Evolutionary conservation across 2,797 vertebrate genomes (phyloP).

Genomic region (Valencia hispanica): DNA sequence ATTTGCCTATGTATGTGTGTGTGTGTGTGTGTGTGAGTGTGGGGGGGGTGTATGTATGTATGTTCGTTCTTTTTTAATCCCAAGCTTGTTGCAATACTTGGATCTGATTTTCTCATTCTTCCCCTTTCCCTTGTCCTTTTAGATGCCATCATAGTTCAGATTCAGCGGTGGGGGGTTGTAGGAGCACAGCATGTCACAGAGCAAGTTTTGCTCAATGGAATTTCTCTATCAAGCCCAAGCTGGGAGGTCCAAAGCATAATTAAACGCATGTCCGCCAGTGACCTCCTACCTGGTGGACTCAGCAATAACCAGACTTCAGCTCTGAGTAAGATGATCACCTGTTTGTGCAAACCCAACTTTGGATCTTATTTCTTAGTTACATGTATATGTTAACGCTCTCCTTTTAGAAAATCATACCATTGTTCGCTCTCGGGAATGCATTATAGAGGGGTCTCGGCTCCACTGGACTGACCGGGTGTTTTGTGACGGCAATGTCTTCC

Average conservation of each 20-base stretch:
- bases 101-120: not conserved
- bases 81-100: not conserved
- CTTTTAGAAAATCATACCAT: conserved; percentile 59
- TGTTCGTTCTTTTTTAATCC: not conserved
- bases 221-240: conserved; percentile 22
- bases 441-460: conserved; percentile 58
- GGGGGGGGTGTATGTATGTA: too few species aligned
- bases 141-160: conserved; percentile 66
- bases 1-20: too few species aligned
- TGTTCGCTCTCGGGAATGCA: conserved; percentile 69
- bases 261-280: conserved; percentile 36
- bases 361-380: not conserved
- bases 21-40: too few species aligned
- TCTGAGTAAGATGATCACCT: conserved; percentile 46
- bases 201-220: conserved; percentile 65
- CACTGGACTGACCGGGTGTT: conserved; percentile 65
- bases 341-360: not conserved
- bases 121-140: conserved; percentile 1
- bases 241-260: conserved; percentile 48
- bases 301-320: conserved; percentile 35
- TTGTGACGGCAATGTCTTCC: conserved; percentile 58
- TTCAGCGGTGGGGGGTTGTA: conserved; percentile 60
- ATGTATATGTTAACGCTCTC: not conserved
- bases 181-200: conserved; percentile 31
- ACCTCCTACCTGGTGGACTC: conserved; percentile 7